A percentile compares a stretch with the other conserved stretches of the same genome.
phyloP scores from a whole-genome alignment of 2,888 invertebrate genomes.

The Lumbricus terrestris region DNA sequence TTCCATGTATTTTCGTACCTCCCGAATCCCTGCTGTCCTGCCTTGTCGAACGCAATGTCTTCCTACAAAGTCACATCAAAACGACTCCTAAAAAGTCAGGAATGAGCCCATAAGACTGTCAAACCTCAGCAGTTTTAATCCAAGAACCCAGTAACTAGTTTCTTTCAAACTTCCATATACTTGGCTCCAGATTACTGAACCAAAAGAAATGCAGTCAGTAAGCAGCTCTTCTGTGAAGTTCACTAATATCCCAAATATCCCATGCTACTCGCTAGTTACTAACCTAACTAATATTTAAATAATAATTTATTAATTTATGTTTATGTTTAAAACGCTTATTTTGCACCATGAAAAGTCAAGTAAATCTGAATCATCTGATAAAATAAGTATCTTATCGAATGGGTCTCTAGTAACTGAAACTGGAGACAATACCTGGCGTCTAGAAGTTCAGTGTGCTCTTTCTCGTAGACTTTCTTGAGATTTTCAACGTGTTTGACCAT shows the following conservation, averaged over 20 bases:
- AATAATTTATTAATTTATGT: not conserved
- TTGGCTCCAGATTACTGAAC: not conserved
- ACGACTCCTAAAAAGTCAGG: not conserved
- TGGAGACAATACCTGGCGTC: slow-evolving; percentile 62
- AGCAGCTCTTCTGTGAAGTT: not conserved
- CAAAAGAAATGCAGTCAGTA: not conserved
- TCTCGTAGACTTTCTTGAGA: slow-evolving; percentile 64
- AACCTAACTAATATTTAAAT: not conserved
- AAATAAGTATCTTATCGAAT: not conserved
- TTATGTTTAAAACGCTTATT: not conserved
- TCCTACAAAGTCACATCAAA: not conserved
- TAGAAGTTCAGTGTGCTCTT: slow-evolving; percentile 64
- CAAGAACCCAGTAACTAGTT: too few species aligned
- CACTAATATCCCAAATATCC: not conserved
- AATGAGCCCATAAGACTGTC: too few species aligned
- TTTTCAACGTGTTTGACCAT: slow-evolving; percentile 67
- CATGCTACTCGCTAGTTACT: not conserved
- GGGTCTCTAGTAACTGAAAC: not conserved
- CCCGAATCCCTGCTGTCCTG: not conserved
- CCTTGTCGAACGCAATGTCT: not conserved
- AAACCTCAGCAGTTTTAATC: too few species aligned
- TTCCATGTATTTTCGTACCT: not conserved
- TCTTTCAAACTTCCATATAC: too few species aligned
- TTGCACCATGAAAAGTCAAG: too few species aligned
- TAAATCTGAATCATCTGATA: not conserved